Conservation (phyloP, 1,140 invertebrate species). For the Paracyclopina nana region DNA sequence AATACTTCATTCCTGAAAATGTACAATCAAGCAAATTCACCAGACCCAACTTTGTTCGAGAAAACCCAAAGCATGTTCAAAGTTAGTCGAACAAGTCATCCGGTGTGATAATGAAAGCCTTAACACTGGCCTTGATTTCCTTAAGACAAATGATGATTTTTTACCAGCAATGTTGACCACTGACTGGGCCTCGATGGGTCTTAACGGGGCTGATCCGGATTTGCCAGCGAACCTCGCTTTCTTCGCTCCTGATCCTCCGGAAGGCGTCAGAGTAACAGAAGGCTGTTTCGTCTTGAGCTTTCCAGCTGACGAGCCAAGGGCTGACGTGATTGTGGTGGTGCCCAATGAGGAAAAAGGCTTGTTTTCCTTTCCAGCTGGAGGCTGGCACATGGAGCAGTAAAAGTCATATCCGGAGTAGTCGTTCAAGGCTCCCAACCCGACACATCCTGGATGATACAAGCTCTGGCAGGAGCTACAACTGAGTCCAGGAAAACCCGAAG, state of each 20-base stretch:
- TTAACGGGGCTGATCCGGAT: neutral
- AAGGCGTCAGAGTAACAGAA: neutral
- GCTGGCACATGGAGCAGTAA: neutral
- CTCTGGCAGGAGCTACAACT: slow-evolving; percentile 8
- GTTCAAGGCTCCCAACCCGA: slow-evolving; percentile 4
- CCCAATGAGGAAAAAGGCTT: neutral
- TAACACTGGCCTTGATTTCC: too few relatives aligned
- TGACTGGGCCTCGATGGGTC: slow-evolving; percentile 11
- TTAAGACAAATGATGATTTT: too few relatives aligned
- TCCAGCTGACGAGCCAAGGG: neutral
- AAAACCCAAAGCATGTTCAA: too few relatives aligned
- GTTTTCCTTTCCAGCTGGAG: slow-evolving; percentile 4
- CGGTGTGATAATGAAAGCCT: too few relatives aligned
- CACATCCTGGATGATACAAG: slow-evolving; percentile 14
- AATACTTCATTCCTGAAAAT: too few relatives aligned
- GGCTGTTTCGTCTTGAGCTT: neutral
- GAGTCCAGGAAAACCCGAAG: slow-evolving; percentile 1
- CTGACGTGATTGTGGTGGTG: neutral
- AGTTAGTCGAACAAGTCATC: too few relatives aligned
- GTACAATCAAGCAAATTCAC: too few relatives aligned
- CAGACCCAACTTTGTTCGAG: too few relatives aligned
- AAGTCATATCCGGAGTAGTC: neutral
- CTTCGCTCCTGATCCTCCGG: neutral
- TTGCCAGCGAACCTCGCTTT: neutral
- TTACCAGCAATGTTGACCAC: slow-evolving; percentile 14